Evolutionary conservation across 2,113 vertebrate species (phyloP).

Genomic region (Osmerus eperlanus): DNA sequence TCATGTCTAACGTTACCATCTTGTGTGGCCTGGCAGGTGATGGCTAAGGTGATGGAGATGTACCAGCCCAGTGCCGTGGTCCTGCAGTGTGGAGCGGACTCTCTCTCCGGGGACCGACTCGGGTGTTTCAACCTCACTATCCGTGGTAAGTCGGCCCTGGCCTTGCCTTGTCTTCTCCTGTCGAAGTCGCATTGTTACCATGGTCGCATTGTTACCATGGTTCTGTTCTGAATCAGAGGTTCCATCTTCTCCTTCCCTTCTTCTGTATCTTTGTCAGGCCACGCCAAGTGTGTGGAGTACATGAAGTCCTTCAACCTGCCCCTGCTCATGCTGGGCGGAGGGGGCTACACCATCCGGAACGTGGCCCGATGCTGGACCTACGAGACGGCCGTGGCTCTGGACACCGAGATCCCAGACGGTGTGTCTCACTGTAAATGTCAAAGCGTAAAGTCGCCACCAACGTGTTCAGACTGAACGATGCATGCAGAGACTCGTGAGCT

Average conservation of each 20-base stretch:
- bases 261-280: constrained; percentile 68
- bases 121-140: constrained; percentile 97
- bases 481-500: no score
- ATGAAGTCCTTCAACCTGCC: constrained; percentile 94
- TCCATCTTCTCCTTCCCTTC: background rate
- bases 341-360: constrained; percentile 93
- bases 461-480: no score
- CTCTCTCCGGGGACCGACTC: constrained; percentile 88
- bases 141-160: constrained; percentile 72
- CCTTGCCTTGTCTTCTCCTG: background rate
- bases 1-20: background rate
- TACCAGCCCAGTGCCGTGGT: constrained; percentile 95
- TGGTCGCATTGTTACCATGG: no score
- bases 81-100: constrained; percentile 92
- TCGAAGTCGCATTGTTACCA: background rate
- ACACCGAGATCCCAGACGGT: constrained; percentile 90
- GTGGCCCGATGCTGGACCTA: constrained; percentile 96
- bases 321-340: constrained; percentile 92
- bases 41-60: constrained; percentile 97
- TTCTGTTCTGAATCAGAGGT: background rate
- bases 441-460: background rate
- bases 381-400: constrained; percentile 90
- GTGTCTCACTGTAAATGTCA: background rate
- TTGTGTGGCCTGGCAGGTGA: constrained; percentile 72
- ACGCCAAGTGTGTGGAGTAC: constrained; percentile 94